phyloP scores from a whole-genome alignment of 2,888 invertebrate genomes.

The Chorisops tibialis region DNA sequence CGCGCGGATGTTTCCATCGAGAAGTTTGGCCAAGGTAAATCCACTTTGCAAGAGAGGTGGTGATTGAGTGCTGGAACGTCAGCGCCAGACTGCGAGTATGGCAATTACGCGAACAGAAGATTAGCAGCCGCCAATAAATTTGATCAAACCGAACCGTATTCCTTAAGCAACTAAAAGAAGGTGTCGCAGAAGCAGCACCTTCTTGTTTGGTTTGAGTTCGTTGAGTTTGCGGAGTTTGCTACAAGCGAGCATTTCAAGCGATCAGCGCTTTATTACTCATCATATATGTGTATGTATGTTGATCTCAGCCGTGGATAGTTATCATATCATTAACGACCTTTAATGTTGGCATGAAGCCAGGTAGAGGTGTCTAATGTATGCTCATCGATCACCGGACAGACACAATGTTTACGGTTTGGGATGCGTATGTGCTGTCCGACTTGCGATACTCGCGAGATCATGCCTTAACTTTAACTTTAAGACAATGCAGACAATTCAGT shows the following conservation, averaged over 20 bases:
- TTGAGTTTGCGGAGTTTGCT: neutral
- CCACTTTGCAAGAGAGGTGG: conserved; percentile 6
- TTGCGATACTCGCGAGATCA: conserved; percentile 1
- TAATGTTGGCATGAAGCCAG: neutral
- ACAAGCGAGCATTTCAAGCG: neutral
- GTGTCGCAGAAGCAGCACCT: conserved; percentile 28
- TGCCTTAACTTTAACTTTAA: too few species aligned
- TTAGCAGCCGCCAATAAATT: conserved; percentile 32
- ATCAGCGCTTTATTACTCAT: conserved; percentile 11
- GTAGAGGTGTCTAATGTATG: too few species aligned
- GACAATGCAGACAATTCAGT: conserved; percentile 15
- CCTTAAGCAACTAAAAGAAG: conserved; percentile 20
- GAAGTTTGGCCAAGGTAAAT: conserved; percentile 15
- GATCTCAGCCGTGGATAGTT: neutral
- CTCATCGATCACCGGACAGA: neutral
- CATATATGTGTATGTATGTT: too few species aligned
- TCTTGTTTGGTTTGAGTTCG: conserved; percentile 22
- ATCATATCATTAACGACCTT: conserved; percentile 20
- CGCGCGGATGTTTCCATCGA: neutral
- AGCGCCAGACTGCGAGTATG: conserved; percentile 24
- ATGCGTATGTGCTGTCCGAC: neutral
- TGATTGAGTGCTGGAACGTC: conserved; percentile 20
- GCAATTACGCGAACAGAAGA: conserved; percentile 29
- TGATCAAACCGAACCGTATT: conserved; percentile 25
- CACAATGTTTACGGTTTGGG: neutral